phyloP scores from a whole-genome alignment of 2,113 vertebrate species.

The Ifrita kowaldi region DNA sequence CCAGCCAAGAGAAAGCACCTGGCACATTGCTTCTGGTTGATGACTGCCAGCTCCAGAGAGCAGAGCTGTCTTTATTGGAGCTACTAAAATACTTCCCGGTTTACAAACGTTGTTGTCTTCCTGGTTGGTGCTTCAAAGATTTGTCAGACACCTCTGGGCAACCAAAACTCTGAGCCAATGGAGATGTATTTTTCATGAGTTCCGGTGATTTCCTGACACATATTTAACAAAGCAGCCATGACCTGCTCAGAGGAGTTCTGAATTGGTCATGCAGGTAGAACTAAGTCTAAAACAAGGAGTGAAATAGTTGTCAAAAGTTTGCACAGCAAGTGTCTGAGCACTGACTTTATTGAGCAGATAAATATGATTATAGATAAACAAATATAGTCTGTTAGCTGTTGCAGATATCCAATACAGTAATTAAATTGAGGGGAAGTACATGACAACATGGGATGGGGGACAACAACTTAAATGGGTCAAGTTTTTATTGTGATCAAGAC shows the following conservation, averaged over 20 bases:
- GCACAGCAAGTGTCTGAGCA: neutral
- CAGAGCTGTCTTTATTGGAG: neutral
- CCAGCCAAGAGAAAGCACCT: neutral
- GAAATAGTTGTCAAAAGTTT: neutral
- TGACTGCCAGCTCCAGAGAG: neutral
- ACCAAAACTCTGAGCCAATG: neutral
- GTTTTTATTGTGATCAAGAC: neutral
- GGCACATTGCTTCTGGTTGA: neutral
- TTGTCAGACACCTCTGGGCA: neutral
- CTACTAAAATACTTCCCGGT: neutral
- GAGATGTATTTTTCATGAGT: neutral
- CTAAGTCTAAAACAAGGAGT: neutral
- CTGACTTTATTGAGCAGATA: neutral
- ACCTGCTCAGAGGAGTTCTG: neutral
- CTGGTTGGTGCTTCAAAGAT: neutral
- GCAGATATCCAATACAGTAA: neutral
- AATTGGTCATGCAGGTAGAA: neutral
- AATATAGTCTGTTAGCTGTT: neutral
- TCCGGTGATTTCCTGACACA: neutral
- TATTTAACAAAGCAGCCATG: neutral
- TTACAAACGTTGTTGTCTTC: neutral
- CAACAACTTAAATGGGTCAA: neutral
- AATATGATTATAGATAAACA: neutral
- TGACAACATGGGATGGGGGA: fast-evolving
- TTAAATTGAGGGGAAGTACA: neutral